Conservation (phyloP, 2,888 invertebrate genomes). For the Phlogophora meticulosa region DNA sequence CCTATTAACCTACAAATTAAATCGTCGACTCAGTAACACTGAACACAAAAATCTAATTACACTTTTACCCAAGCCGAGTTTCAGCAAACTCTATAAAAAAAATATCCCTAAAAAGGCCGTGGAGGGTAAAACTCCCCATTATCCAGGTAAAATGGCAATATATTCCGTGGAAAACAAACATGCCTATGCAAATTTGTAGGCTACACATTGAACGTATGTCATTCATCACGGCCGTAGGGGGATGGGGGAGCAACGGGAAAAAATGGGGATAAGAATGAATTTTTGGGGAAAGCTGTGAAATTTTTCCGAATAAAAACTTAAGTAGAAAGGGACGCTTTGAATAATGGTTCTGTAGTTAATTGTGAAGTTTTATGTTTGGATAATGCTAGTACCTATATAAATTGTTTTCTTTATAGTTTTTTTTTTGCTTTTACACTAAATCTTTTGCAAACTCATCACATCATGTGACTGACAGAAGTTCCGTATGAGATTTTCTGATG, state of each 20-base stretch:
- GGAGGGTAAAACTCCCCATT: slow-evolving; percentile 48
- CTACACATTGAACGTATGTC: slow-evolving; percentile 64
- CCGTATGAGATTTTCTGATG: too few relatives aligned
- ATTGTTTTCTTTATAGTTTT: too few relatives aligned
- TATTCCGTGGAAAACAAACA: slow-evolving; percentile 62
- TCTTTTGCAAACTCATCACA: too few relatives aligned
- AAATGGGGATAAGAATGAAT: slow-evolving; percentile 41
- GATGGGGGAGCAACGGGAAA: slow-evolving; percentile 28
- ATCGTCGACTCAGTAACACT: slow-evolving; percentile 46
- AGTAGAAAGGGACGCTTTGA: slow-evolving; percentile 21
- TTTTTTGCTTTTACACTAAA: too few relatives aligned
- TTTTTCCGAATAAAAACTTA: not conserved
- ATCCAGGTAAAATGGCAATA: slow-evolving; percentile 56
- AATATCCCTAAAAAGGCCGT: slow-evolving; percentile 36
- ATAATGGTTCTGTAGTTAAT: slow-evolving; percentile 13
- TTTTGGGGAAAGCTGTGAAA: slow-evolving; percentile 17
- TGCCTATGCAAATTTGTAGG: slow-evolving; percentile 64
- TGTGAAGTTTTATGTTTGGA: not conserved
- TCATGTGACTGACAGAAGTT: too few relatives aligned
- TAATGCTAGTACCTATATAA: too few relatives aligned
- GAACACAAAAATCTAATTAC: slow-evolving; percentile 55
- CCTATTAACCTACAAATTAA: slow-evolving; percentile 45
- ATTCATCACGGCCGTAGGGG: slow-evolving; percentile 56
- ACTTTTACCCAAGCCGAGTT: slow-evolving; percentile 28
- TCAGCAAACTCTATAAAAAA: slow-evolving; percentile 20